Conservation (phyloP, 2,888 invertebrate species). For the Microplitis manilae region DNA sequence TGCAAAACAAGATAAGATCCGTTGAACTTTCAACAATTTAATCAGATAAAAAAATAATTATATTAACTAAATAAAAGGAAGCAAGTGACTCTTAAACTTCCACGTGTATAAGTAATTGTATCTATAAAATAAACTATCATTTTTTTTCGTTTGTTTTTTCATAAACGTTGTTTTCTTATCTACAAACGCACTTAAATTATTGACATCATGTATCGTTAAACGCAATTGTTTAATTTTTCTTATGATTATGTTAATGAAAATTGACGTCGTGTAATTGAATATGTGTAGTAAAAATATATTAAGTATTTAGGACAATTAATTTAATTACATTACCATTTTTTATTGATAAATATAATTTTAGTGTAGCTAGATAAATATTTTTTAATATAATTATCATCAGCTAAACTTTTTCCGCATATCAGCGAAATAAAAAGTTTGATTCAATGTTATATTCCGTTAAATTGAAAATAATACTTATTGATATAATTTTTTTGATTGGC, state of each 20-base stretch:
- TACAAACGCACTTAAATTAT: conserved; percentile 47
- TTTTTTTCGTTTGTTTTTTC: conserved; percentile 54
- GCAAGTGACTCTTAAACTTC: conserved; percentile 50
- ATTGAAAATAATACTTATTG: neutral
- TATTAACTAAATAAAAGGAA: conserved; percentile 51
- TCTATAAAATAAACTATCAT: conserved; percentile 63
- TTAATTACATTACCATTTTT: neutral
- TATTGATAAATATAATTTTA: neutral
- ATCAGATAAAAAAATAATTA: conserved; percentile 46
- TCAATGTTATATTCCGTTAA: neutral
- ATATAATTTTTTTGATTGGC: neutral
- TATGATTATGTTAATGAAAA: neutral
- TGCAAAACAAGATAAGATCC: conserved; percentile 17
- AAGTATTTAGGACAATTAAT: neutral
- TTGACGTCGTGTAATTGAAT: neutral
- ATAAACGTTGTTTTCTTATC: conserved; percentile 50
- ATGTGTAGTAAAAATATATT: neutral
- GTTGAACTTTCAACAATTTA: conserved; percentile 5
- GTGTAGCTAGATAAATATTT: neutral
- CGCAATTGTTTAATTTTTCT: neutral
- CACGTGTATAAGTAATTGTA: conserved; percentile 60
- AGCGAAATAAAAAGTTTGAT: neutral
- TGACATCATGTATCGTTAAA: neutral
- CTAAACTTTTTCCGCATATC: neutral
- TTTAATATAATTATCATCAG: neutral